Percentiles rank a stretch among this genome's conserved stretches.
These are phyloP conservation scores for Cyprichromis sp. DNA, from an alignment of 2,113 vertebrate genomes.

Conservation along the genomic window DNA sequence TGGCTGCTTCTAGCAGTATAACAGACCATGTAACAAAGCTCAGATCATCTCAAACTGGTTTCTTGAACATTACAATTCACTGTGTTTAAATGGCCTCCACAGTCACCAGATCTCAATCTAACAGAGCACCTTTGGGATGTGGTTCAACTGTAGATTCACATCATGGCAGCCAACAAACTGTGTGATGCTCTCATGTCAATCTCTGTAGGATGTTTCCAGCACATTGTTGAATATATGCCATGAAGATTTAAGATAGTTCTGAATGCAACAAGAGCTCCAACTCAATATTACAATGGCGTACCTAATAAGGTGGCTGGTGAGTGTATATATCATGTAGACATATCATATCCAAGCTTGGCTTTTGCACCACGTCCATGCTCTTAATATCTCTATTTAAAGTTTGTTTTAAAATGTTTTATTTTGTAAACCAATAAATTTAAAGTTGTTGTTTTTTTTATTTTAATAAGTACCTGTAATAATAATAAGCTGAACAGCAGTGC, in stretches of 20 bases:
- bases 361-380: not conserved
- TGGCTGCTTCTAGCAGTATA: not conserved
- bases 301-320: not conserved
- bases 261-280: not conserved
- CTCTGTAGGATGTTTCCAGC: not conserved
- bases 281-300: not conserved
- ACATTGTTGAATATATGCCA: not conserved
- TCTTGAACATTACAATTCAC: not conserved
- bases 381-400: not conserved
- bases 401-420: not conserved
- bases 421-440: not conserved
- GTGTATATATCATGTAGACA: not conserved
- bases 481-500: not conserved
- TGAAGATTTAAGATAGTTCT: not conserved
- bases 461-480: not conserved
- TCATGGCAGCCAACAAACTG: not conserved
- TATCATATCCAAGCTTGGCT: not conserved
- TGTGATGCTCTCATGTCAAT: not conserved
- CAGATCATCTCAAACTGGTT: not conserved
- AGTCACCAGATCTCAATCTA: not conserved
- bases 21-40: not conserved
- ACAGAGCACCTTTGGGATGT: not conserved
- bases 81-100: not conserved
- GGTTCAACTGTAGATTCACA: not conserved
- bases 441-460: not conserved